Base-by-base conservation (phyloP, 2,888 invertebrate species). In the Pachycephus smyrnensis region DNA sequence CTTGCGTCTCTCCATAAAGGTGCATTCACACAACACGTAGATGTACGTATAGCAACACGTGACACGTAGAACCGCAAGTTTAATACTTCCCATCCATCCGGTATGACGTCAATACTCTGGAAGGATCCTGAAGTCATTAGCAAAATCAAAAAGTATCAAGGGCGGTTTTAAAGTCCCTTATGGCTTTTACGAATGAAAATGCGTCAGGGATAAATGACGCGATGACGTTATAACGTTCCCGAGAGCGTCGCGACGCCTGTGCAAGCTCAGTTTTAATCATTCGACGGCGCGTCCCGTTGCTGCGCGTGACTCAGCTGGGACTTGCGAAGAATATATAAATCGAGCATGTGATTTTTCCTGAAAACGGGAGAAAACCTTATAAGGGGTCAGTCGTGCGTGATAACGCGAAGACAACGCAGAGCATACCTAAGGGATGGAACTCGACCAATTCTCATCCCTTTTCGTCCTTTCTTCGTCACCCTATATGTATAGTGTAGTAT, bases 381-480 rank as follows among this genome's bases (percentile, higher is more conserved):
- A 82, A 84, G 82, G 79, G 84, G 79, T 84, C 86, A 85, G 81
- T 85, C 87, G 86, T 86, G 88, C 87, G 87, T 83, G 85, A 87
- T 87, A 86, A 86, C 83, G 81, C 84, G 86, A 82, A 84, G 86
- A 88, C 85, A 85, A 88, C 83, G 83, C 68, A 32, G 23, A 75
- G 83, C 82, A 86, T 86, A 84, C 82, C 83, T 80, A 84, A 83
- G 81, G 82, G 83, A 82, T 79, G 79, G 76, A 80, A 79, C 76
- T 77, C 75, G 79, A 35, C 40, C 73, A 68, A 80, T 76, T 76
- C 77, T 74, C 79, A 77, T 79, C 77, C 75, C 71, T 37, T 73
- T 73, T 73, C 76, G 78, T 79, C 80, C 55, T 55, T 23, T 55
- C 55, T 55, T 23, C 55, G 6, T 23, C 55, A 55, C 55, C 15